Evolutionary conservation across 2,888 invertebrate genomes (phyloP).

Genomic region (Acanthosepion esculentum): DNA sequence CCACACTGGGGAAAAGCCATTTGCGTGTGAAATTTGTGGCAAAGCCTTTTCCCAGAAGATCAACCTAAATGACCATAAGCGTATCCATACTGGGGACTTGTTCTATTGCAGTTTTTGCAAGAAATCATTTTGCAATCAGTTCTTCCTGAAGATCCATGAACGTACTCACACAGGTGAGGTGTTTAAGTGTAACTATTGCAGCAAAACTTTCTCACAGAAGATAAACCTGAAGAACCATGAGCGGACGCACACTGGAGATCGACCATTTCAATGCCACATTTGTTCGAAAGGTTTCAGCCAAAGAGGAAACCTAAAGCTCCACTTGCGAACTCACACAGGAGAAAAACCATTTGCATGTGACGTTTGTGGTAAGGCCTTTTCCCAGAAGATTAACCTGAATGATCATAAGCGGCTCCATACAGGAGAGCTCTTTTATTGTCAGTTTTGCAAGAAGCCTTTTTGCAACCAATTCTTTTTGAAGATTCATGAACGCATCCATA

Average conservation of each 20-base stretch:
- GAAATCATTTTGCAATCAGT: constrained; percentile 42
- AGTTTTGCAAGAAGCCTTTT: constrained; percentile 41
- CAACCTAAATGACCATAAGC: background rate
- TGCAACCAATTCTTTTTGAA: constrained; percentile 45
- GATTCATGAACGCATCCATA: constrained; percentile 35
- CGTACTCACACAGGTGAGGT: constrained; percentile 42
- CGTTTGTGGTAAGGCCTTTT: constrained; percentile 37
- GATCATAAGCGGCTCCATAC: constrained; percentile 43
- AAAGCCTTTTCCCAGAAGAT: constrained; percentile 38
- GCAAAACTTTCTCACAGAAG: constrained; percentile 40
- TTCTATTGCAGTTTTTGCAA: constrained; percentile 41
- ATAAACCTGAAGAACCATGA: constrained; percentile 40
- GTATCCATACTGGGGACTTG: constrained; percentile 39
- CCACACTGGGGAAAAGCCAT: constrained; percentile 40
- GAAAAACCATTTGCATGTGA: constrained; percentile 43
- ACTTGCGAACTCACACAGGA: background rate
- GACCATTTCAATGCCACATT: constrained; percentile 39
- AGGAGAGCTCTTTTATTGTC: constrained; percentile 41
- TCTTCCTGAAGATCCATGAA: constrained; percentile 44
- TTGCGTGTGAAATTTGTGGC: background rate
- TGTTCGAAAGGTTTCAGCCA: constrained; percentile 46
- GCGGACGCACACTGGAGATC: constrained; percentile 35
- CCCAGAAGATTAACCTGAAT: constrained; percentile 45
- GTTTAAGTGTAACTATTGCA: constrained; percentile 39
- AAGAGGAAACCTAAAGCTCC: constrained; percentile 21